Base-by-base conservation (phyloP, 64 coral and sea anemone genomes). In the Porites lutea region DNA sequence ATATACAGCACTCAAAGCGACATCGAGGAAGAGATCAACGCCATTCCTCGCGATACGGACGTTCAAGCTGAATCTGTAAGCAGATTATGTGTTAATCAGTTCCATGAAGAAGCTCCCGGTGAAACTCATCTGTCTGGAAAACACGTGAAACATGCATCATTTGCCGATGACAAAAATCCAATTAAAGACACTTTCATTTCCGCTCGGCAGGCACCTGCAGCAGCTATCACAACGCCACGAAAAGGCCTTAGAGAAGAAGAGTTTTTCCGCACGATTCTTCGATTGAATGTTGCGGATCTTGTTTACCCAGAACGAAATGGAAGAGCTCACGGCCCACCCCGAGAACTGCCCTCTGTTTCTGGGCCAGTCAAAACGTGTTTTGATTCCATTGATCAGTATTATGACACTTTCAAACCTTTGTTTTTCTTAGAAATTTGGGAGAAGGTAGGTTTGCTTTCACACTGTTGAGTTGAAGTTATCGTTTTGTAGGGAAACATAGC, bases 361-460 rank as follows among this genome's bases (percentile, higher is more conserved):
- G 58, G 79, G 2, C 91, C 91, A 51, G 47, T 49, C 2, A 52
- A 11, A 27, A 78, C 75, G 48, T 64, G 58, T 1, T 92, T 92
- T 57, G 74, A 92, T 4, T 78, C 82, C 7, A 78, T 92, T 6
- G 66, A 75, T 75, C 21, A 64, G 9, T 92, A 92, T 52, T 86
- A 81, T 22, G 68, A 76, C 3, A 78, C 48, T 3, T 87, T 92
- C 84, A 81, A 73, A 48, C 71, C 71, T 8, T 51, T 92, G 19
- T 47, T 92, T 10, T 74, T 46, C 15, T 65, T 87, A 11, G 91
- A 92, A 79, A 84, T 84, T 44, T 86, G 70, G 82, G 82, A 86
- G 52, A 72, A 92, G 91, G 91, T 92, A 75, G 11, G 15, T 58
- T 12, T 13, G 19, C 27, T 57, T 57, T 9, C 7, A 57, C 7